Percentiles rank a stretch among this genome's conserved stretches.
Evolutionary conservation across 2,888 invertebrate species (phyloP).

Genomic region (Hirtodrosophila cameraria): DNA sequence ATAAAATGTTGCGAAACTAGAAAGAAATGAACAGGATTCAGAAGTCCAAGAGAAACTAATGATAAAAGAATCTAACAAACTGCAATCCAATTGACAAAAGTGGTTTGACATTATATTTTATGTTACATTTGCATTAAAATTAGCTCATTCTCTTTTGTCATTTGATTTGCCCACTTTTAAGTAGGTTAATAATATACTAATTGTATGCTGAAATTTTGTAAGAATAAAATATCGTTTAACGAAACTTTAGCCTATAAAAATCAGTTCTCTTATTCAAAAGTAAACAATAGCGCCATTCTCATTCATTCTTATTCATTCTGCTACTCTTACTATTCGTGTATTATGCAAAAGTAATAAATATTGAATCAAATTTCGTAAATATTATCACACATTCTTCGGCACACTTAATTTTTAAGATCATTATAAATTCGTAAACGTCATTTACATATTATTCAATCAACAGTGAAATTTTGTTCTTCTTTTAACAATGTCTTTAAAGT

Average conservation of each 20-base stretch:
- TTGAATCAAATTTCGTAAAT: neutral
- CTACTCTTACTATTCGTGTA: neutral
- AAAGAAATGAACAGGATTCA: too few relatives aligned
- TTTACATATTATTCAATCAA: neutral
- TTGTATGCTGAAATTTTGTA: neutral
- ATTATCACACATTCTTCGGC: neutral
- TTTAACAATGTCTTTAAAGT: too few relatives aligned
- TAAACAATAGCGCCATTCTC: constrained; percentile 5
- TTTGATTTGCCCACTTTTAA: neutral
- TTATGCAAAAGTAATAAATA: neutral
- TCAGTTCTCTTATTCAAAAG: constrained; percentile 1
- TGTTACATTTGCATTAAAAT: too few relatives aligned
- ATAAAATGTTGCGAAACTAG: too few relatives aligned
- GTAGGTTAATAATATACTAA: constrained; percentile 6
- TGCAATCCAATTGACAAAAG: neutral
- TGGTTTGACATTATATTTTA: constrained; percentile 14
- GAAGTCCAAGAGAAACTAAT: neutral
- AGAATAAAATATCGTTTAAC: neutral
- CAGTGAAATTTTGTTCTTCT: too few relatives aligned
- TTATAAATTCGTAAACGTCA: neutral
- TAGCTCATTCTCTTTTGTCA: too few relatives aligned
- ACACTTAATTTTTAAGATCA: neutral
- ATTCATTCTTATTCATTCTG: neutral
- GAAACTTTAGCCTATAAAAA: constrained; percentile 6
- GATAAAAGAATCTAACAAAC: too few relatives aligned